Base-by-base conservation (phyloP, 2,888 invertebrate genomes). In the Watsonalla cultraria region DNA sequence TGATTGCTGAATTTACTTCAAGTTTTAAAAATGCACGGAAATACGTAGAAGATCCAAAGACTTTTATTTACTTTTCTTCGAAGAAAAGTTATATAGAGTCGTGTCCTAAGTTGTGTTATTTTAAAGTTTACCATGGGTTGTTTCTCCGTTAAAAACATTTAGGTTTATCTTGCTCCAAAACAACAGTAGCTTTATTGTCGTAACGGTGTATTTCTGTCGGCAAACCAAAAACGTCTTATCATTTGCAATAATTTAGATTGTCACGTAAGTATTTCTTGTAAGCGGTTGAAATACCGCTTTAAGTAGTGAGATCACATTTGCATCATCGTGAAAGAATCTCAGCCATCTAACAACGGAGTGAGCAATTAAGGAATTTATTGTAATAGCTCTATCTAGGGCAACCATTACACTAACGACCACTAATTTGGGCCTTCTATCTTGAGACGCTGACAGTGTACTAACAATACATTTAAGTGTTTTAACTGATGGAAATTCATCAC, bases 331-430 rank as follows among this genome's bases (percentile, higher is more conserved):
- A 63, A 82, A 74, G 85, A 89, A 89, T 89, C 84, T 85, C 82
- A 63, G 77, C 78, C 61, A 69, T 77, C 72, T 68, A 67, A 77
- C 78, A 78, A 76, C 74, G 65, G 65, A 57, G 59, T 56, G 57
- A 73, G 78, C 86, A 86, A 88, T 89, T 89, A 90, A 87, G 84
- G 84, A 84, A 89, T 89, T 85, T 84, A 85, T 85, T 81, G 77
- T 83, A 78, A 84, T 78, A 76, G 76, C 78, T 76, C 68, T 80
- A 84, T 84, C 79, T 85, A 80, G 88, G 78, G 68, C 85, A 70
- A 58, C 80, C 80, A 85, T 88, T 86, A 83, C 69, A 60, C 76
- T 87, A 86, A 87, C 82, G 84, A 84, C 72, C 68, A 62, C 77
- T 86, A 83, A 85, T 87, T 84, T 74, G 66, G 69, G 74, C 69